Evolutionary conservation across 1,140 invertebrate genomes (phyloP), one percentile per base, ranked within the genome.

Genomic region (Ostrea denselamellosa): DNA sequence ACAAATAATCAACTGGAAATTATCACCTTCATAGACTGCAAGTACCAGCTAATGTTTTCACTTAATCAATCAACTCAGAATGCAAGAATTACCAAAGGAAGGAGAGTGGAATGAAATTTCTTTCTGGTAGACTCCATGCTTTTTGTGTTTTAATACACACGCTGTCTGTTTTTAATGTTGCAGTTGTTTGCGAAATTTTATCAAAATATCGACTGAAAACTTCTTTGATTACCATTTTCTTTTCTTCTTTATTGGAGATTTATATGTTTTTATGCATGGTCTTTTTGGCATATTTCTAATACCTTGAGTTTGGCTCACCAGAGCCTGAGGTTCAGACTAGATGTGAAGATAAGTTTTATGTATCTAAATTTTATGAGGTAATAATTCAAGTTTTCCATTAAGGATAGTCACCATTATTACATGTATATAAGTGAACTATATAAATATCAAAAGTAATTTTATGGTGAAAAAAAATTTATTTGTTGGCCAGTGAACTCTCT

Each of bases 191-290:
- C 12, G 25, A 77, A 77, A 5, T 77, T 28, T 77, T 77, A 77
- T 77, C 25, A 77, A 77, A 77, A 77, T 77, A 77, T 77, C 28
- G 7, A 34, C 68, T 34, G 12, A 34, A 28, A 28, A 77, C 68
- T 77, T 25, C 68, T 77, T 77, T 77, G 68, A 77, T 28, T 77
- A 10, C 28, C 22, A 77, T 34, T 77, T 77, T 28, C 68, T n/a
- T 77, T 77, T 77, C 68, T 77, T 77, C 68, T 77, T 77, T 25
- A 77, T 25, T 12, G 28, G 28, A 77, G 8, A 77, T 77, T 77
- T 28, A 7, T 5, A 19, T 77, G 25, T 25, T 77, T 44, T 77
- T 77, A 77, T 62, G 10, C 10, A 22, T 10, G 9, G 28, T 22
- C 28, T 25, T 77, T 77, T 77, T 77, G 68, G 25, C 9, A 77